Evolutionary conservation across 2,888 invertebrate genomes (phyloP), one percentile per base, ranked within the genome.

Genomic region (Thumatha senex): DNA sequence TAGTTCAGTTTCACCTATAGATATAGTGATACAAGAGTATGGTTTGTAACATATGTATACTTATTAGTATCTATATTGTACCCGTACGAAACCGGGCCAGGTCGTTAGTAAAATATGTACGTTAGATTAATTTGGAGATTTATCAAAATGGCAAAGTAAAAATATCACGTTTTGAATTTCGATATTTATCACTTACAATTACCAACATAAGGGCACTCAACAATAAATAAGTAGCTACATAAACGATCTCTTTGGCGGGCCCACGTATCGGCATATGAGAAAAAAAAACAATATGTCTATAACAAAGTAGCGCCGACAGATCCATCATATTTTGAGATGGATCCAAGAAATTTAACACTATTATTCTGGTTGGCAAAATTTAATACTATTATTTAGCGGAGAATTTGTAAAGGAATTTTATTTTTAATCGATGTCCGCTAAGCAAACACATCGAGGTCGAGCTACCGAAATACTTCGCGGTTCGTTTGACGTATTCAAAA

Each of bases 261-360:
- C n/a, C 67, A 69, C 63, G 63, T 67, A 67, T 45, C 34, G 47
- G 56, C 36, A 48, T 52, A 67, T n/a, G n/a, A 70, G 70, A 78
- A 76, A 66, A 34, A 46, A 46, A 48, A 69, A 70, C 70, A 74
- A 39, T 8, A 45, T 15, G 24, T 29, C 4, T 7, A 2, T 8
- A 30, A 45, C 45, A 82, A 83, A 76, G 76, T 57, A 58, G 74
- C 70, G 82, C 85, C 82, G 80, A 78, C 84, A 82, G 79, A 90
- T 89, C 79, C 74, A 87, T 89, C 90, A 89, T 86, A 79, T 77
- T 79, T 70, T 70, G 74, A 70, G 80, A 79, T 80, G 67, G 74
- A 81, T 85, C 74, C 77, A 78, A 70, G 90, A 89, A 89, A 90
- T 87, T 86, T 84, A 89, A 89, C 87, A 86, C 89, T 81, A 84